Conservation (phyloP, 2,888 invertebrate genomes). For the Acanthacorydalis orientalis region DNA sequence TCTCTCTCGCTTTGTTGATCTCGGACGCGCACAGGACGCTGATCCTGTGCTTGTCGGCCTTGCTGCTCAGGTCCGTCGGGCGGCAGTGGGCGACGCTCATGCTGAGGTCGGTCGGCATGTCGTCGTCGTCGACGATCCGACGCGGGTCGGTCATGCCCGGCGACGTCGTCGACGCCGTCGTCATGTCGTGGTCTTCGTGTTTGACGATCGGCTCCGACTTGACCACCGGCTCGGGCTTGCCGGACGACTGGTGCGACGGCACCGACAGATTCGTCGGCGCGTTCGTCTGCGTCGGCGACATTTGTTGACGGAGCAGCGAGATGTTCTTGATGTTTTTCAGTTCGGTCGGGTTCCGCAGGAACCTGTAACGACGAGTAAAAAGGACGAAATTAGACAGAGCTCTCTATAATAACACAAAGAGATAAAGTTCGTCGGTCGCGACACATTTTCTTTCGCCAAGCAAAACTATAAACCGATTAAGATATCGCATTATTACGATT, state of each 20-base stretch:
- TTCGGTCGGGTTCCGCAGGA: slow-evolving; percentile 83
- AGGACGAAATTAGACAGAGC: no score
- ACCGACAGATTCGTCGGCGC: slow-evolving; percentile 20
- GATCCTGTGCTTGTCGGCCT: slow-evolving; percentile 10
- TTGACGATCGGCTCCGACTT: slow-evolving; percentile 4
- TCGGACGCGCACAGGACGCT: slow-evolving; percentile 6
- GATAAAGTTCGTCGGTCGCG: no score
- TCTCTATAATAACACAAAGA: no score
- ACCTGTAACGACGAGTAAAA: slow-evolving; percentile 34
- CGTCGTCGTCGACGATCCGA: slow-evolving; percentile 30
- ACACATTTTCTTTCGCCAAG: no score
- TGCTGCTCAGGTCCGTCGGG: slow-evolving; percentile 24
- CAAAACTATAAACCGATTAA: no score
- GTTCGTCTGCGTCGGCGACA: slow-evolving; percentile 38
- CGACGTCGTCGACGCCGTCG: slow-evolving; percentile 12
- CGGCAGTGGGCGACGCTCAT: slow-evolving; percentile 23
- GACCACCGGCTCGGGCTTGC: slow-evolving; percentile 6
- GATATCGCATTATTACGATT: no score
- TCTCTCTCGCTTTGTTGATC: slow-evolving; percentile 2
- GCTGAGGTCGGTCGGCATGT: slow-evolving; percentile 55
- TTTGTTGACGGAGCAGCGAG: slow-evolving; percentile 67
- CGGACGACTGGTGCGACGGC: slow-evolving; percentile 6
- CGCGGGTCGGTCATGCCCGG: slow-evolving; percentile 29
- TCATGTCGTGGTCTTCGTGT: slow-evolving; percentile 7
- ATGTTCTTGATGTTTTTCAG: slow-evolving; percentile 68